Conservation (phyloP, 2,888 invertebrate genomes). For the Polydesmus complanatus region DNA sequence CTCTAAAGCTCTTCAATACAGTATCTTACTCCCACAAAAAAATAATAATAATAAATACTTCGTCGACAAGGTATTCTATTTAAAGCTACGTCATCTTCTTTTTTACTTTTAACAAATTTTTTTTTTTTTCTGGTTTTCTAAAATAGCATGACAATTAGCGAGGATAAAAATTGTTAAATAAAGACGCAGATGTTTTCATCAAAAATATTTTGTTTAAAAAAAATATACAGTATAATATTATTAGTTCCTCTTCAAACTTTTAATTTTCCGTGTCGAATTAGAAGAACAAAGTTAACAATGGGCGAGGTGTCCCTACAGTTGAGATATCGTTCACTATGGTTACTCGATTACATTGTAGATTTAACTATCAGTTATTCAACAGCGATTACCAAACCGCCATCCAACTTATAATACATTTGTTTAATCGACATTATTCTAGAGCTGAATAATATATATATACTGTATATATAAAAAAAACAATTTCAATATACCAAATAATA, state of each 20-base stretch:
- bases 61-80: too few relatives aligned
- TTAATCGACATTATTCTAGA: neutral
- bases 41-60: neutral
- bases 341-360: neutral
- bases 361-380: neutral
- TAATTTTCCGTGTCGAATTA: too few relatives aligned
- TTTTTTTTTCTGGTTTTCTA: too few relatives aligned
- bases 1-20: too few relatives aligned
- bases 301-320: neutral
- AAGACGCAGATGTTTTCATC: too few relatives aligned
- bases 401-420: neutral
- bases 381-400: neutral
- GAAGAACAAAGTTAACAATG: neutral
- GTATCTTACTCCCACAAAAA: neutral
- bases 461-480: too few relatives aligned
- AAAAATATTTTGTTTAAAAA: neutral
- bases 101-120: too few relatives aligned
- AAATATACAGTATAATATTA: neutral
- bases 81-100: too few relatives aligned
- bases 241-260: neutral
- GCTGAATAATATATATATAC: too few relatives aligned
- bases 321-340: neutral
- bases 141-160: too few relatives aligned
- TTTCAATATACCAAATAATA: neutral
- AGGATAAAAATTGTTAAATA: too few relatives aligned